phyloP scores from a whole-genome alignment of 2,113 vertebrate species.

The Oophaga pumilio region DNA sequence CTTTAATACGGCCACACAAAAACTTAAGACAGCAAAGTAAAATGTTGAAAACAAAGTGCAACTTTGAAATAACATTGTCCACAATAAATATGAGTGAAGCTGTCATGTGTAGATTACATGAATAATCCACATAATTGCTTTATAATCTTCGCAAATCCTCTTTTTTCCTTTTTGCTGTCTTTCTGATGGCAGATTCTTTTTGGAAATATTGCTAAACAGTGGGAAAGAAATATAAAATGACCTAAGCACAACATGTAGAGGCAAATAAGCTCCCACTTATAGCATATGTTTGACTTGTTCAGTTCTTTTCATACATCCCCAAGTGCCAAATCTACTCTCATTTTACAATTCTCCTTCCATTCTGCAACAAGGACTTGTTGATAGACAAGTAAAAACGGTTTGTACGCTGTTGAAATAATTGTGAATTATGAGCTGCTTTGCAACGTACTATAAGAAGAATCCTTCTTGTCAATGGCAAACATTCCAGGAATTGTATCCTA shows the following conservation, averaged over 20 bases:
- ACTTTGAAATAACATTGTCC: too few relatives aligned
- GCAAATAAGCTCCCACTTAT: background rate
- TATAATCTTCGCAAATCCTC: background rate
- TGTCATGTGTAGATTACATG: too few relatives aligned
- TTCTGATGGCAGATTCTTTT: background rate
- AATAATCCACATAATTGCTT: background rate
- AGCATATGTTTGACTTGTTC: background rate
- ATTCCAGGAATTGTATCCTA: slow-evolving; percentile 37
- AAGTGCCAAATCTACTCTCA: slow-evolving; percentile 18
- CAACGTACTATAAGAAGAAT: slow-evolving; percentile 18
- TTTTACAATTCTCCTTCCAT: slow-evolving; percentile 25
- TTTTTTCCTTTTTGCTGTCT: background rate
- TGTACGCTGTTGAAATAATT: background rate
- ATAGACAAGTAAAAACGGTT: slow-evolving; percentile 19
- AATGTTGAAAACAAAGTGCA: too few relatives aligned
- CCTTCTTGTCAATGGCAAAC: slow-evolving; percentile 28
- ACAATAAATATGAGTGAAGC: too few relatives aligned
- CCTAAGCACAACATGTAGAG: background rate
- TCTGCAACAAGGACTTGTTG: background rate
- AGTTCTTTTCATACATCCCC: background rate
- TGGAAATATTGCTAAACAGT: background rate
- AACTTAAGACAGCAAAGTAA: too few relatives aligned
- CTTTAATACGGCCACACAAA: too few relatives aligned
- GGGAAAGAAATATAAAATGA: background rate
- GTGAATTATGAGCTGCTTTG: slow-evolving; percentile 35